A percentile compares a stretch with the other conserved stretches of the same genome.
Evolutionary conservation across 2,113 vertebrate species (phyloP).

Genomic region (Microcebus ravelobensis): DNA sequence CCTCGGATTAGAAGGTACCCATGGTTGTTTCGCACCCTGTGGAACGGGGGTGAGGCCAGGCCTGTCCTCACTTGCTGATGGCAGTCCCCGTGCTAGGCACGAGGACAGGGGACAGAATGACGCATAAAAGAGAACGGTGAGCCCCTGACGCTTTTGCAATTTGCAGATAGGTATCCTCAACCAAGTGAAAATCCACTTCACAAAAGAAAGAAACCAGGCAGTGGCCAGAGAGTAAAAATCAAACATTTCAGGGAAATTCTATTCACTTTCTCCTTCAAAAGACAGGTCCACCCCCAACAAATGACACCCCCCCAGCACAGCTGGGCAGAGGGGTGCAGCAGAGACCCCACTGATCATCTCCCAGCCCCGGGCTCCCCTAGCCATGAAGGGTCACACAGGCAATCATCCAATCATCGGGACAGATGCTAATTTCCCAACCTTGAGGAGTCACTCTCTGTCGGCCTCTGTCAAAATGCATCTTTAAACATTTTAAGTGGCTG

Average conservation of each 20-base stretch:
- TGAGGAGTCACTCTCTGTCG: slow-evolving; percentile 17
- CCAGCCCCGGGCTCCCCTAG: background rate
- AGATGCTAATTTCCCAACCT: background rate
- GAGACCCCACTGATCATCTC: background rate
- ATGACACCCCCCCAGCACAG: background rate
- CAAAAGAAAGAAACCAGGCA: background rate
- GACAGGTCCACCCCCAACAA: background rate
- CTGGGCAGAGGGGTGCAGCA: background rate
- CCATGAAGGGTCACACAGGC: background rate
- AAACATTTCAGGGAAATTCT: background rate
- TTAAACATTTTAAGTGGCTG: background rate
- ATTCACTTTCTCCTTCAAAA: background rate
- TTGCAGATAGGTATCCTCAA: background rate
- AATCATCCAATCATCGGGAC: background rate
- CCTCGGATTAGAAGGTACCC: background rate
- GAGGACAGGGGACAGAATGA: background rate
- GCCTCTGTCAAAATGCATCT: slow-evolving; percentile 27
- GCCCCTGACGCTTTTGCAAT: background rate
- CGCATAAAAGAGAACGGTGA: background rate
- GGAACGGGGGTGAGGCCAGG: background rate
- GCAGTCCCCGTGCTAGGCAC: background rate
- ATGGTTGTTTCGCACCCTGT: background rate
- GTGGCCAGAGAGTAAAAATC: background rate
- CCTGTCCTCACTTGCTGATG: background rate
- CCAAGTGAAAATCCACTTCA: background rate